Evolutionary conservation across 2,888 invertebrate species (phyloP).

Genomic region (Heliconius sara): DNA sequence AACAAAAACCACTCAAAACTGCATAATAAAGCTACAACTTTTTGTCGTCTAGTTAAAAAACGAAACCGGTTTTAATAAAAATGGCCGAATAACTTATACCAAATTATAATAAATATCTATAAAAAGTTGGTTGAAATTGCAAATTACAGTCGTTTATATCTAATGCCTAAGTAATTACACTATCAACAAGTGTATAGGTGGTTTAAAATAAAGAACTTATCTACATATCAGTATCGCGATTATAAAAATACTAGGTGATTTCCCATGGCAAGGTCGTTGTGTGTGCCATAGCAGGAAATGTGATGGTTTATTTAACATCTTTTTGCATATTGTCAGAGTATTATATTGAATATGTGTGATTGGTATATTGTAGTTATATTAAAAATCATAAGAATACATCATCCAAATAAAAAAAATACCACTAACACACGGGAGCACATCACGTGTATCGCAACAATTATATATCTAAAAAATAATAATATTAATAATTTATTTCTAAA

Average conservation of each 20-base stretch:
- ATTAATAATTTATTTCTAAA: background rate
- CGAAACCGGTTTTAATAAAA: constrained; percentile 8
- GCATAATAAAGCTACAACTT: background rate
- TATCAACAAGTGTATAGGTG: constrained; percentile 9
- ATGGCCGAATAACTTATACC: background rate
- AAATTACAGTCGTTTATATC: constrained; percentile 5
- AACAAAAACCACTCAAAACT: background rate
- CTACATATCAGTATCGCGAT: constrained; percentile 1
- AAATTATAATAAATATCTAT: constrained; percentile 2
- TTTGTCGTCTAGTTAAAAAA: background rate
- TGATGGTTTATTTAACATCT: constrained; percentile 28
- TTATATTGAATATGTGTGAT: background rate
- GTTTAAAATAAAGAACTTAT: constrained; percentile 5
- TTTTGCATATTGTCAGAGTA: constrained; percentile 9
- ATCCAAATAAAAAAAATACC: background rate
- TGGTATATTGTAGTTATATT: background rate
- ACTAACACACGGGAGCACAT: background rate
- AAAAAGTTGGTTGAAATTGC: constrained; percentile 18
- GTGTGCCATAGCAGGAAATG: constrained; percentile 37
- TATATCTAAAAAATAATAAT: background rate
- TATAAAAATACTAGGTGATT: constrained; percentile 43
- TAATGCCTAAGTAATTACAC: constrained; percentile 24
- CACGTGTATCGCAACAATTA: background rate
- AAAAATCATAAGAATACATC: background rate
- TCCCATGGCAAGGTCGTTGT: constrained; percentile 41